A percentile compares a stretch with the other conserved stretches of the same genome.
Conservation (phyloP, 2,797 vertebrate species). For the Lemur catta region DNA sequence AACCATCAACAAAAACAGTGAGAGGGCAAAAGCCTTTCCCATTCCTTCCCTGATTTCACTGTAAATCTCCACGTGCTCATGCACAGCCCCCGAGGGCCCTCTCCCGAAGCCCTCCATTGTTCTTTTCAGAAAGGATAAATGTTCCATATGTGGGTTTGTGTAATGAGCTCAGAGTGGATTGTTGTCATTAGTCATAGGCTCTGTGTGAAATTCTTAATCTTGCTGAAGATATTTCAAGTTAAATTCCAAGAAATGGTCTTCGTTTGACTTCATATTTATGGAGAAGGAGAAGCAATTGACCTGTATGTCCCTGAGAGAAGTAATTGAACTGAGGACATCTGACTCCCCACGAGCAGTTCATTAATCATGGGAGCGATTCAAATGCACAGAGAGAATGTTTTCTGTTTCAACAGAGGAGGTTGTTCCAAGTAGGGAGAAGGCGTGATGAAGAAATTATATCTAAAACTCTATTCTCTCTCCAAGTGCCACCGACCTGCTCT, state of each 20-base stretch:
- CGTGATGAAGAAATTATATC: neutral
- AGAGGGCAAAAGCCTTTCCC: neutral
- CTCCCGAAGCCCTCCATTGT: neutral
- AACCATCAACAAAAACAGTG: neutral
- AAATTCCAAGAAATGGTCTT: slow-evolving; percentile 53
- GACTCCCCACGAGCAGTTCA: neutral
- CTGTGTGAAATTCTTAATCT: slow-evolving; percentile 48
- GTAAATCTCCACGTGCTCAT: neutral
- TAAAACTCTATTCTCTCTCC: neutral
- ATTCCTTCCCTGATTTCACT: neutral
- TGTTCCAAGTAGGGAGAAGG: neutral
- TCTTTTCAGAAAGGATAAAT: slow-evolving; percentile 20
- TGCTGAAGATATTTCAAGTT: slow-evolving; percentile 47
- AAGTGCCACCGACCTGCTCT: neutral
- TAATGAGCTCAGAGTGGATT: slow-evolving; percentile 53
- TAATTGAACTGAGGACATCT: slow-evolving; percentile 34
- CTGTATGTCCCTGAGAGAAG: slow-evolving; percentile 39
- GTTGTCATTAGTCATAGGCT: slow-evolving; percentile 40
- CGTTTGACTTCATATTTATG: slow-evolving; percentile 44
- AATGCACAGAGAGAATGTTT: neutral
- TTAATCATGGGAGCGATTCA: slow-evolving; percentile 34
- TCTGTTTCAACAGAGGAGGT: too few species aligned
- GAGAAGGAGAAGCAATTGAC: slow-evolving; percentile 57
- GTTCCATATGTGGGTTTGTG: neutral
- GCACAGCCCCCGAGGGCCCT: neutral